Conservation (phyloP, 2,113 vertebrate genomes). For the Hylia prasina region DNA sequence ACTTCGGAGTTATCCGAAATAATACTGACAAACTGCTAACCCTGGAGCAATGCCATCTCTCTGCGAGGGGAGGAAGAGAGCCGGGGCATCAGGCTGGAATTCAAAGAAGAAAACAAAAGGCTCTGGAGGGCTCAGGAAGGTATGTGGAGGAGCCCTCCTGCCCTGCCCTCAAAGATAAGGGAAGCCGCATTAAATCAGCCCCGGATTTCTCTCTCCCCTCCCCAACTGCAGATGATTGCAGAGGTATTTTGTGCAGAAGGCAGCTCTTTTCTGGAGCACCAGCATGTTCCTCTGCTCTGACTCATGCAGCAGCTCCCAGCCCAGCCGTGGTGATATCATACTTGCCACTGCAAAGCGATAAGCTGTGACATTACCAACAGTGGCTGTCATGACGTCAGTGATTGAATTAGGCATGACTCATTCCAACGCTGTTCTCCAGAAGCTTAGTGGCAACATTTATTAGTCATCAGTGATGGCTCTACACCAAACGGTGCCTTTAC, state of each 20-base stretch:
- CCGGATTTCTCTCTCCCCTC: neutral
- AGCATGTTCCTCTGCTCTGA: slow-evolving; percentile 2
- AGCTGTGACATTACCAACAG: slow-evolving; percentile 50
- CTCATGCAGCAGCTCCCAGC: slow-evolving; percentile 20
- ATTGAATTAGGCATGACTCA: slow-evolving; percentile 53
- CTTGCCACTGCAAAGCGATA: slow-evolving; percentile 36
- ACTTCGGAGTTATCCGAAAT: slow-evolving; percentile 12
- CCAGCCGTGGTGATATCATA: slow-evolving; percentile 33
- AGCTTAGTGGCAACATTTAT: slow-evolving; percentile 28
- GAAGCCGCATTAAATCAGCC: slow-evolving; percentile 12
- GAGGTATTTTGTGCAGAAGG: slow-evolving; percentile 44
- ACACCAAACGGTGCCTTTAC: slow-evolving; percentile 16
- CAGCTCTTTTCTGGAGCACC: slow-evolving; percentile 33
- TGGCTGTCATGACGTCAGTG: slow-evolving; percentile 48
- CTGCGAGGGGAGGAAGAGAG: neutral
- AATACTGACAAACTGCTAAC: slow-evolving; percentile 46
- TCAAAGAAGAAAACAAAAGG: slow-evolving; percentile 46
- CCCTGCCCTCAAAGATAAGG: slow-evolving; percentile 43
- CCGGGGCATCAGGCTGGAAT: neutral
- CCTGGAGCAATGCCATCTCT: slow-evolving; percentile 1
- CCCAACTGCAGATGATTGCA: slow-evolving; percentile 29
- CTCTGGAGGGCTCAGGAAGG: slow-evolving; percentile 31
- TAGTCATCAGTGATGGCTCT: slow-evolving; percentile 10
- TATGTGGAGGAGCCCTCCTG: slow-evolving; percentile 32
- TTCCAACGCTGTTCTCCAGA: neutral